These are phyloP conservation scores for Fundulus diaphanus DNA, from an alignment of 2,797 vertebrate species.

Conservation along the genomic window DNA sequence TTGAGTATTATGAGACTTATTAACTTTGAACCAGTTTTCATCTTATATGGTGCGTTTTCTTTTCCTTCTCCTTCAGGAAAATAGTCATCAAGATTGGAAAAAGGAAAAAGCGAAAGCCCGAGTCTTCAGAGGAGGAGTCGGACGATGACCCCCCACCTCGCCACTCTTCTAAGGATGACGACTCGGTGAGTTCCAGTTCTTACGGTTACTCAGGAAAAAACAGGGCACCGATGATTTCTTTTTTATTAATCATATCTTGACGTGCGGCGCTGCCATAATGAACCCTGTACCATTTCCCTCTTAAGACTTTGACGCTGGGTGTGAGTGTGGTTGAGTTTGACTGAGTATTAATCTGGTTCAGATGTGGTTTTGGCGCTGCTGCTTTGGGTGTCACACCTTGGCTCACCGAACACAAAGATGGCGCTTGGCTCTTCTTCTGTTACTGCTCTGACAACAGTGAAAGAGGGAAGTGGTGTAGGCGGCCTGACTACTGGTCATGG, in stretches of 20 bases:
- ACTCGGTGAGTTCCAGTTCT: conserved; percentile 82
- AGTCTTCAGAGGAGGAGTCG: conserved; percentile 93
- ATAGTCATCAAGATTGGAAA: conserved; percentile 97
- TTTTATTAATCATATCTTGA: not conserved
- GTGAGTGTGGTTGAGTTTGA: not conserved
- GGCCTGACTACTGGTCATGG: conserved; percentile 36
- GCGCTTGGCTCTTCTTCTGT: not conserved
- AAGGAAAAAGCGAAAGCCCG: conserved; percentile 95
- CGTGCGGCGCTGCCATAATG: not conserved
- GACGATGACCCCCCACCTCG: conserved; percentile 88
- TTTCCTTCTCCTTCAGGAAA: conserved; percentile 80
- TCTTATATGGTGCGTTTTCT: conserved; percentile 6
- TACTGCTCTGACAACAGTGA: not conserved
- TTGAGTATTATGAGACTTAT: not conserved
- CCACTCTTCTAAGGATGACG: conserved; percentile 85
- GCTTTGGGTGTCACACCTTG: conserved; percentile 6
- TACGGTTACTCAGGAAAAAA: not conserved
- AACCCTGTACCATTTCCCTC: not conserved
- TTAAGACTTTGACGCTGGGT: not conserved
- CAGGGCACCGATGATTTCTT: not conserved
- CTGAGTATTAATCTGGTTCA: conserved; percentile 18
- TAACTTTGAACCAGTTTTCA: not conserved
- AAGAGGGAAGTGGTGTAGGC: conserved; percentile 27
- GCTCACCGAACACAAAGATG: not conserved
- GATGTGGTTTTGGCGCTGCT: not conserved